Evolutionary conservation across 2,888 invertebrate genomes (phyloP), one percentile per base, ranked within the genome.

Genomic region (Drosophila fungiperda): DNA sequence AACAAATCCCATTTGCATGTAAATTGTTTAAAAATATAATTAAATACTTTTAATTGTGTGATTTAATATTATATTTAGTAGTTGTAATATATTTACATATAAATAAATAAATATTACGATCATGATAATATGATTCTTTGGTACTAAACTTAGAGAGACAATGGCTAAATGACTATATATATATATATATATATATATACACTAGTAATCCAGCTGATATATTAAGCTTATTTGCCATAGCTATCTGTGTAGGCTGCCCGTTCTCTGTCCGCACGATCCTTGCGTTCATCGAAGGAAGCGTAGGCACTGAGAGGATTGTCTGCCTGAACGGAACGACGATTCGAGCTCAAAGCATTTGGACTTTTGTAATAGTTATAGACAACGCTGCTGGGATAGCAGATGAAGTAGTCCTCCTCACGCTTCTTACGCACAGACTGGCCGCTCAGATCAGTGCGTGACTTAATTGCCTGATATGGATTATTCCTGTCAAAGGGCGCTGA

Each of bases 371-470:
- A 75, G 26, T 63, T 72, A n/a, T 87, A 89, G 33, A 85, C 85
- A 1, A 60, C 88, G 32, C 78, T 82, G 72, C 88, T 85, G 29
- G 85, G 88, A 69, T 85, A 85, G 11, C 85, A 85, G 45, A 85
- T 89, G 55, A 65, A 85, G 58, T 78, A 71, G 49, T 85, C 85
- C 12, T 62, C 59, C 3, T 59, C 60, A 1, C 90, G 85, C 32
- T 73, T 86, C 48, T 59, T 50, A 0, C 83, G 61, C 58, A 85
- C 83, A 1, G 71, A 67, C 29, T 88, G 73, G 0, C 85, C 85
- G 15, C 68, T 89, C 9, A 85, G 60, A 32, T 85, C 85, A 4
- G 58, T 57, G 32, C 55, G 15, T 12, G 85, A 85, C 35, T 53
- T 49, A 40, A 88, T 8, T 7, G 53, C 68, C 38, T 52, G 49